Percentiles rank a stretch among this genome's conserved stretches.
These are phyloP conservation scores for Cotesia vestalis DNA, from an alignment of 1,140 invertebrate genomes.

Conservation along the genomic window DNA sequence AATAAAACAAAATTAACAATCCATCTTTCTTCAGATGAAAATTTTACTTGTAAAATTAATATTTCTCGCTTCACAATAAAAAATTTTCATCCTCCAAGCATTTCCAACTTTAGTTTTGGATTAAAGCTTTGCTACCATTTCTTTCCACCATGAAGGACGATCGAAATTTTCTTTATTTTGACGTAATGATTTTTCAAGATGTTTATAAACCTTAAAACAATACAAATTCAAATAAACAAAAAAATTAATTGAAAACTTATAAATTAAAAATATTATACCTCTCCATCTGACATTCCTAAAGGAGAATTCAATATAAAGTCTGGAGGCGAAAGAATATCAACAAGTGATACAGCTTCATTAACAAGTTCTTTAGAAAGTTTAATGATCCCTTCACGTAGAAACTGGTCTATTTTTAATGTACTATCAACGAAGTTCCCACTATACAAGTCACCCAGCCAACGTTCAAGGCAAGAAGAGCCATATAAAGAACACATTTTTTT, in stretches of 20 bases:
- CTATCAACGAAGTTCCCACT: conserved; percentile 72
- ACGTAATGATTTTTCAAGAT: conserved; percentile 79
- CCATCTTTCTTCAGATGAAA: too few species aligned
- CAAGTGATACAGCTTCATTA: conserved; percentile 78
- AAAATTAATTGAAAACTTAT: conserved; percentile 38
- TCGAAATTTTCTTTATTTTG: conserved; percentile 76
- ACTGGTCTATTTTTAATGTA: conserved; percentile 60
- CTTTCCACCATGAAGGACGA: conserved; percentile 81
- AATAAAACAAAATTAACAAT: too few species aligned
- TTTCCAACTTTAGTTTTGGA: too few species aligned
- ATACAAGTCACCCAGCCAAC: conserved; percentile 79
- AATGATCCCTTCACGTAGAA: conserved; percentile 73
- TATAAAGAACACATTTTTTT: conserved; percentile 76
- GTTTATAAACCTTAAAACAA: conserved; percentile 79
- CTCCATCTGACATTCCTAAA: conserved; percentile 83
- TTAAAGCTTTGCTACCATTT: conserved; percentile 68
- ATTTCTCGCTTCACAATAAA: too few species aligned
- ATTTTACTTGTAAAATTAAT: too few species aligned
- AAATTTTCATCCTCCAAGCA: too few species aligned
- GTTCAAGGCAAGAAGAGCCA: conserved; percentile 77
- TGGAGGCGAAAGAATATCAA: conserved; percentile 86
- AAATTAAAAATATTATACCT: conserved; percentile 67
- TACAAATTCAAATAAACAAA: conserved; percentile 24
- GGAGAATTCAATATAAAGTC: conserved; percentile 89
- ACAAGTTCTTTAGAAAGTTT: conserved; percentile 77